Evolutionary conservation across 2,113 vertebrate species (phyloP).

Genomic region (Trochalopteron elliotii): DNA sequence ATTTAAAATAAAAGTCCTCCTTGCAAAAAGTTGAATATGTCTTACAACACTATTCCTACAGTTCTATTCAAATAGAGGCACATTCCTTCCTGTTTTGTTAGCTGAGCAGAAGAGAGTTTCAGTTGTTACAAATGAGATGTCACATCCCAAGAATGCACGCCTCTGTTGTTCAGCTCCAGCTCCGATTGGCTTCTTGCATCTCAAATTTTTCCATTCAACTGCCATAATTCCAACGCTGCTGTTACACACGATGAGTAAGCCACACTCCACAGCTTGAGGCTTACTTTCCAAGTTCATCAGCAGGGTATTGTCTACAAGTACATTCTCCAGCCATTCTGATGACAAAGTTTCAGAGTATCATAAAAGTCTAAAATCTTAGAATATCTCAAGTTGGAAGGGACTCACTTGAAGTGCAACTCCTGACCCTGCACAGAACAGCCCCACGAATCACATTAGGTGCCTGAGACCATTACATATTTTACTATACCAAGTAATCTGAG

Average conservation of each 20-base stretch:
- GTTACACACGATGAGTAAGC: not conserved
- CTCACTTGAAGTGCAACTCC: not conserved
- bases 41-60: not conserved
- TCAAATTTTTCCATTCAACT: constrained; percentile 56
- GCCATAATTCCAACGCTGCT: not conserved
- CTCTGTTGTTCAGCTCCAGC: not conserved
- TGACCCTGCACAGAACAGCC: not conserved
- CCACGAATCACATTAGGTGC: not conserved
- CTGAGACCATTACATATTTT: too few relatives aligned
- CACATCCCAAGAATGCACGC: constrained; percentile 56
- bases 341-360: not conserved
- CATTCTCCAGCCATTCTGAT: not conserved
- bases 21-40: not conserved
- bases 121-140: constrained; percentile 26
- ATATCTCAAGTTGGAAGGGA: not conserved
- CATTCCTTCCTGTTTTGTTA: constrained; percentile 44
- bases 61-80: not conserved
- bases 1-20: not conserved
- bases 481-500: not conserved
- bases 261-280: not conserved
- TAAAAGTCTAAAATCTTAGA: not conserved
- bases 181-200: constrained; percentile 25
- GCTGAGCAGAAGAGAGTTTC: constrained; percentile 19
- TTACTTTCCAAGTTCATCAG: not conserved
- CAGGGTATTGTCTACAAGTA: not conserved